phyloP scores from a whole-genome alignment of 2,113 vertebrate genomes.

The Echinops telfairi region DNA sequence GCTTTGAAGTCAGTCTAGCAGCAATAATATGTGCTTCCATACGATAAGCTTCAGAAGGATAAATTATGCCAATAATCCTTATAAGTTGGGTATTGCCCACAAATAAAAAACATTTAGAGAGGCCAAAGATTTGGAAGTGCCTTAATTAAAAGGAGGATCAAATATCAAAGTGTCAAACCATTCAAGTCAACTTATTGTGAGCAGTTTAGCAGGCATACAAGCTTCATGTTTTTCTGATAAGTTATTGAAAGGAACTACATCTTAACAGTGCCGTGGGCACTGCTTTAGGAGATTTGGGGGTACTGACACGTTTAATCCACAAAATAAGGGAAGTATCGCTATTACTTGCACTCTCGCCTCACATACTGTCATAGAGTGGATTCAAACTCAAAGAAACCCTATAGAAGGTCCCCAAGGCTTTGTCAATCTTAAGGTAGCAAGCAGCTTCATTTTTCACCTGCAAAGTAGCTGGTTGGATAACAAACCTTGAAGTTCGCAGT shows the following conservation, averaged over 20 bases:
- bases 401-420: no score
- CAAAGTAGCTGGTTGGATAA: no score
- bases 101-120: slow-evolving; percentile 46
- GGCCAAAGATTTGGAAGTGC: neutral
- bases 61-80: slow-evolving; percentile 30
- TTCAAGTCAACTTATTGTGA: neutral
- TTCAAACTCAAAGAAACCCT: no score
- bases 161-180: slow-evolving; percentile 17
- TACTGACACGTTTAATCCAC: neutral
- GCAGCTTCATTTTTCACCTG: no score
- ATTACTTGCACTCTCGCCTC: no score
- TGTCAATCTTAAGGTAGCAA: no score
- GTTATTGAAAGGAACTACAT: neutral
- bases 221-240: neutral
- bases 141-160: slow-evolving; percentile 2
- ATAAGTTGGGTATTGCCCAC: neutral
- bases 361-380: no score
- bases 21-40: neutral
- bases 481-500: no score
- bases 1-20: slow-evolving; percentile 58
- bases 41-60: slow-evolving; percentile 57
- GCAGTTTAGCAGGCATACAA: neutral
- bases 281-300: neutral
- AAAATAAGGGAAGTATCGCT: neutral
- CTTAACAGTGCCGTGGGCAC: neutral